phyloP scores from a whole-genome alignment of 1,140 invertebrate species.

The Kradibia gibbosae region DNA sequence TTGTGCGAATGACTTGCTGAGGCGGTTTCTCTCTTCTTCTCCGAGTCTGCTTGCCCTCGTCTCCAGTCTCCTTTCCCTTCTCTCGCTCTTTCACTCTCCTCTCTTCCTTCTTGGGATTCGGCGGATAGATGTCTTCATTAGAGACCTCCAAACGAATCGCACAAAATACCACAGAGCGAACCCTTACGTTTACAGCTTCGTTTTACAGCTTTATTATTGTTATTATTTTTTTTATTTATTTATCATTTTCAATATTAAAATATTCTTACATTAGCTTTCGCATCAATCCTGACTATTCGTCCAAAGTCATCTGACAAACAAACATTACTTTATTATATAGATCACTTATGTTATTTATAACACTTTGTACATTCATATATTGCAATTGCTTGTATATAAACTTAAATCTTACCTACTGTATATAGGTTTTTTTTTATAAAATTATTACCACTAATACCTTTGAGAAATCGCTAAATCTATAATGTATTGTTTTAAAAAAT shows the following conservation, averaged over 20 bases:
- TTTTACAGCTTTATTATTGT: conserved; percentile 33
- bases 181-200: conserved; percentile 27
- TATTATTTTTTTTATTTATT: not conserved
- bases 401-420: no score
- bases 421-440: no score
- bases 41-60: not conserved
- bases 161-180: conserved; percentile 51
- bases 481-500: no score
- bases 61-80: conserved; percentile 7
- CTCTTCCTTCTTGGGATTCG: conserved; percentile 52
- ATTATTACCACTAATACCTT: no score
- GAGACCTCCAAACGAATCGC: conserved; percentile 49
- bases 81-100: not conserved
- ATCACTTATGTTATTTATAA: no score
- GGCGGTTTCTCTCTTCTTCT: conserved; percentile 35
- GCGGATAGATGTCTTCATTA: conserved; percentile 65
- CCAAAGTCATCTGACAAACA: no score
- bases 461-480: no score
- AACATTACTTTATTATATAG: no score
- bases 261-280: no score
- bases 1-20: conserved; percentile 58
- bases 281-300: no score
- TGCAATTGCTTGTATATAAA: no score
- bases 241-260: not conserved
- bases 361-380: no score